Evolutionary conservation across 2,888 invertebrate species (phyloP).

Genomic region (Meghimatium bilineatum): DNA sequence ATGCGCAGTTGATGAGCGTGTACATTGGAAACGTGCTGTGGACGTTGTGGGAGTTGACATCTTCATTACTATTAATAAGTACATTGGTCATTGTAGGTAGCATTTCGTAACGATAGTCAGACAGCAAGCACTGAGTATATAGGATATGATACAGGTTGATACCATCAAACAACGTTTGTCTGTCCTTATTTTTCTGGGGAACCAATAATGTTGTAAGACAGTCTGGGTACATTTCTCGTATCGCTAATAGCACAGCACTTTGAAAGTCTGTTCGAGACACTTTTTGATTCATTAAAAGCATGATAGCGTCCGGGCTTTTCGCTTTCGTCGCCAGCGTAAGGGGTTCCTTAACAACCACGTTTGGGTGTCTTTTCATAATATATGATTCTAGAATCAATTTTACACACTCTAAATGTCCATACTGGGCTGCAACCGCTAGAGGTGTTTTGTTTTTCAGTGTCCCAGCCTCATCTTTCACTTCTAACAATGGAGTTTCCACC

Average conservation of each 20-base stretch:
- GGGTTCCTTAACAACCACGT: slow-evolving; percentile 21
- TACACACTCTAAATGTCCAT: slow-evolving; percentile 40
- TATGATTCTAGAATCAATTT: slow-evolving; percentile 26
- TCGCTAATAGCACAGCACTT: slow-evolving; percentile 39
- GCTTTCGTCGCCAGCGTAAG: slow-evolving; percentile 45
- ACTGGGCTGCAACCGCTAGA: slow-evolving; percentile 30
- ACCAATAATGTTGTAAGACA: slow-evolving; percentile 34
- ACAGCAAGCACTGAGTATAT: slow-evolving; percentile 40
- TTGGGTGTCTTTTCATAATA: slow-evolving; percentile 20
- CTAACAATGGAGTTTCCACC: background rate
- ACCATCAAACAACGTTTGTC: slow-evolving; percentile 40
- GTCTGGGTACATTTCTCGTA: slow-evolving; percentile 43
- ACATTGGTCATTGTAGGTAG: slow-evolving; percentile 43
- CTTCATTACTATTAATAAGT: slow-evolving; percentile 40
- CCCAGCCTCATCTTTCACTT: background rate
- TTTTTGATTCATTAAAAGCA: slow-evolving; percentile 33
- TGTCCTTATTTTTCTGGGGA: background rate
- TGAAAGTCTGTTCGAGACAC: slow-evolving; percentile 29
- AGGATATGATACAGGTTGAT: slow-evolving; percentile 43
- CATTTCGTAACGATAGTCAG: slow-evolving; percentile 35
- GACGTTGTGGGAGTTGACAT: slow-evolving; percentile 33
- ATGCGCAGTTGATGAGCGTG: slow-evolving; percentile 45
- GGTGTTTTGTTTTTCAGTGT: slow-evolving; percentile 35
- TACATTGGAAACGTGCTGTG: slow-evolving; percentile 45
- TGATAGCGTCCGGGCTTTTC: slow-evolving; percentile 38